Evolutionary conservation across 2,888 invertebrate species (phyloP), one percentile per base, ranked within the genome.

Genomic region (Protonemura montana): DNA sequence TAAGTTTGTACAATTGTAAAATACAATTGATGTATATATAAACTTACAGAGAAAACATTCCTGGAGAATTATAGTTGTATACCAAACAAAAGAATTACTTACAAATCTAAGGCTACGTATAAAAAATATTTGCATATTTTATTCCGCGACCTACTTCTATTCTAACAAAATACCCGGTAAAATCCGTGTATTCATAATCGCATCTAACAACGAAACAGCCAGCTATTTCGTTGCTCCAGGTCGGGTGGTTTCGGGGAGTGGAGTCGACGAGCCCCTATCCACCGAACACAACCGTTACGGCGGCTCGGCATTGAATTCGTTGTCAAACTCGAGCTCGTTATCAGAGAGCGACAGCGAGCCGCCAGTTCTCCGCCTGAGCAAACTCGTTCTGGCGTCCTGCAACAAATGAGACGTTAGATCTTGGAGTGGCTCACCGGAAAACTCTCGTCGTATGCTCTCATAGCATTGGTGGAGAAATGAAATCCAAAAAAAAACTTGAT

Each of bases 281-380:
- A 16, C 16, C 13, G 59, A 21, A 59, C 59, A 2, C 59, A 21
- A 21, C 59, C 78, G 28, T 78, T 78, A 78, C 26, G 81, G 28
- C 1, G 81, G 26, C 5, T 5, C 2, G 26, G 2, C 27, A 7
- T 28, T 7, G 30, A 7, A 81, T 80, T 80, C 80, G 30, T 30
- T 84, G 29, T 96, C 96, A 0, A 95, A 95, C 90, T 96, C 97
- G 87, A 96, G 92, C 91, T 97, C 97, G 89, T 96, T 96, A 90
- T 97, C 97, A 0, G 97, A 97, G 0, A 96, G 92, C 3, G 96
- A 96, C 21, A 97, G 92, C 0, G 96, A 97, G 81, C 96, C 96
- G 21, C 96, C 96, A 26, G 95, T 94, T 89, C 97, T 94, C 28
- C 95, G 92, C 7, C 93, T 91, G 59, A 76, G 26, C 27, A 84